Evolutionary conservation across 2,888 invertebrate genomes (phyloP).

Genomic region (Drosophila quinaria): DNA sequence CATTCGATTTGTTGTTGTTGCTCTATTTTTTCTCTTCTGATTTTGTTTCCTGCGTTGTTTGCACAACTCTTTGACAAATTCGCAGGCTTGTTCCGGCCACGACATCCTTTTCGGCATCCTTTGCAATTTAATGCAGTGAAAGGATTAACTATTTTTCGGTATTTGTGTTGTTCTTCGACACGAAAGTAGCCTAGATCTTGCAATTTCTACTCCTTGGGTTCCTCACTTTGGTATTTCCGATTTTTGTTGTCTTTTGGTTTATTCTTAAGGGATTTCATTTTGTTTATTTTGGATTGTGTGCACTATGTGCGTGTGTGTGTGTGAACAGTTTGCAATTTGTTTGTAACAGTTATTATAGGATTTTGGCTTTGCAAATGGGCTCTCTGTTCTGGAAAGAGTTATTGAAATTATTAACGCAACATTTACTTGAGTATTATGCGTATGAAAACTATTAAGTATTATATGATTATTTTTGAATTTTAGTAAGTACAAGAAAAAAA

Average conservation of each 20-base stretch:
- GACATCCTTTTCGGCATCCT: conserved; percentile 28
- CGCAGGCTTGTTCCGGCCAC: conserved; percentile 65
- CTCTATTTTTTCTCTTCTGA: conserved; percentile 24
- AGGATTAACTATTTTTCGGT: conserved; percentile 78
- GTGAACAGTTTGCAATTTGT: conserved; percentile 40
- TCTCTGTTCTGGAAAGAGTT: conserved; percentile 5
- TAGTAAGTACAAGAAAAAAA: too few relatives aligned
- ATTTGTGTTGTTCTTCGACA: conserved; percentile 51
- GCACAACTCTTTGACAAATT: conserved; percentile 79
- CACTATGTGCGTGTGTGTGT: conserved; percentile 12
- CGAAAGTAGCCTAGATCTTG: conserved; percentile 66
- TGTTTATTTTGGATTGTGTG: conserved; percentile 40
- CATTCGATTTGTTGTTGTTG: conserved; percentile 72
- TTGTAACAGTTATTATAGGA: conserved; percentile 56
- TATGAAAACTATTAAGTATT: conserved; percentile 1
- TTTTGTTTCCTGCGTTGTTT: conserved; percentile 42
- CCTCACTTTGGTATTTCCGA: conserved; percentile 31
- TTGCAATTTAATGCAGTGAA: conserved; percentile 63
- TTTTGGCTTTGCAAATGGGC: conserved; percentile 37
- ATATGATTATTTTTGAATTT: conserved; percentile 4
- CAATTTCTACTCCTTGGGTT: conserved; percentile 11
- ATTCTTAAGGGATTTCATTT: conserved; percentile 52
- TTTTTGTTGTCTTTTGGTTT: conserved; percentile 30
- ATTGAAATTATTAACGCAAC: conserved; percentile 16
- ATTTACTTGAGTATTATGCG: background rate